Evolutionary conservation across 2,888 invertebrate species (phyloP).

Genomic region (Euspilapteryx auroguttella): DNA sequence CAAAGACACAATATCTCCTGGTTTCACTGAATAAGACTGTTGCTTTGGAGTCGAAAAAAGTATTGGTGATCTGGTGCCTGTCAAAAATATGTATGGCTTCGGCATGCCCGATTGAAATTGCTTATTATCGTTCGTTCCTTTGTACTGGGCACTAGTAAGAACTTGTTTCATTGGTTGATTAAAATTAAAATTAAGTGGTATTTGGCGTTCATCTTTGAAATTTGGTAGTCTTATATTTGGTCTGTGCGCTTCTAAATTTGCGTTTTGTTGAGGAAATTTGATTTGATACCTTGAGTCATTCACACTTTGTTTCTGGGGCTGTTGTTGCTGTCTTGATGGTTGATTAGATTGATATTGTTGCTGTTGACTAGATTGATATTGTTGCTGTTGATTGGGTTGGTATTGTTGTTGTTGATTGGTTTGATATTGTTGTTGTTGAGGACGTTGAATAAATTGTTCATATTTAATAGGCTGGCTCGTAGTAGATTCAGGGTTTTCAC

Average conservation of each 20-base stretch:
- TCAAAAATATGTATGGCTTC: conserved; percentile 25
- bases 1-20: conserved; percentile 20
- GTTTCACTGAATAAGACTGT: conserved; percentile 20
- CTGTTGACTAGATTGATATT: not conserved
- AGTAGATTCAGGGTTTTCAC: conserved; percentile 12
- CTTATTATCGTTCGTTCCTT: conserved; percentile 16
- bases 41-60: conserved; percentile 27
- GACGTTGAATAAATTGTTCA: conserved; percentile 17
- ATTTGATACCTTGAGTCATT: conserved; percentile 7
- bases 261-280: conserved; percentile 13
- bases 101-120: conserved; percentile 21
- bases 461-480: conserved; percentile 13
- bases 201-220: conserved; percentile 42
- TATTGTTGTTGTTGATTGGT: conserved; percentile 9
- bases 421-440: conserved; percentile 10
- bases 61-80: conserved; percentile 23
- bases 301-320: conserved; percentile 7
- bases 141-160: conserved; percentile 13
- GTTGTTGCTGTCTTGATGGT: conserved; percentile 1
- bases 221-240: conserved; percentile 43
- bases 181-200: conserved; percentile 44
- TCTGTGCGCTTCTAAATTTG: conserved; percentile 19
- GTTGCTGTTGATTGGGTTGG: conserved; percentile 8
- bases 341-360: not conserved
- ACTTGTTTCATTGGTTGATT: conserved; percentile 16